phyloP scores from a whole-genome alignment of 2,113 vertebrate species.

The Laterallus jamaicensis region DNA sequence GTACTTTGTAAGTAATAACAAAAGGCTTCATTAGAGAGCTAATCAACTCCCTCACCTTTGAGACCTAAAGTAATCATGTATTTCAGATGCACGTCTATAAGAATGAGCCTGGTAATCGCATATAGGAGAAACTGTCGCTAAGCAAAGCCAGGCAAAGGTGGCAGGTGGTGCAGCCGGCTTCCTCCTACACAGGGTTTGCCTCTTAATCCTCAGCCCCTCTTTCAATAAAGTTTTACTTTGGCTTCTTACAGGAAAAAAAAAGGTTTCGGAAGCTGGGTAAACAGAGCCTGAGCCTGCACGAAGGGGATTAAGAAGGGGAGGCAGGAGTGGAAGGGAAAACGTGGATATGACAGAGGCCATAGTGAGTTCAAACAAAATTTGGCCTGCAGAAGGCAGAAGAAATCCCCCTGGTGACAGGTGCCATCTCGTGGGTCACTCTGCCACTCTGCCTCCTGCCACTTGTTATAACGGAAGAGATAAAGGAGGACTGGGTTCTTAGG shows the following conservation, averaged over 20 bases:
- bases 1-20: conserved; percentile 57
- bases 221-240: conserved; percentile 74
- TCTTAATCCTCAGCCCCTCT: conserved; percentile 60
- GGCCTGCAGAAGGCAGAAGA: conserved; percentile 93
- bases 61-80: conserved; percentile 63
- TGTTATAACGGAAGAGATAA: conserved; percentile 88
- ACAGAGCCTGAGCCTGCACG: conserved; percentile 61
- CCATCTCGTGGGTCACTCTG: conserved; percentile 99
- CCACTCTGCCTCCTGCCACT: conserved; percentile 96
- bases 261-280: conserved; percentile 66
- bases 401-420: conserved; percentile 96
- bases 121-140: conserved; percentile 10
- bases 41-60: conserved; percentile 60
- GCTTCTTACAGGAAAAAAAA: conserved; percentile 53
- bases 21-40: conserved; percentile 57
- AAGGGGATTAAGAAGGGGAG: conserved; percentile 78
- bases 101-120: neutral
- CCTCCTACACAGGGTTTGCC: neutral
- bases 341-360: conserved; percentile 95
- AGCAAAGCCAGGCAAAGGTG: neutral
- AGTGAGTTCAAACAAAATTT: conserved; percentile 98
- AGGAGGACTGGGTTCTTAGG: conserved; percentile 69
- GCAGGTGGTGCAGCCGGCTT: neutral
- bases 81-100: conserved; percentile 67
- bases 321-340: conserved; percentile 91